Percentiles rank a stretch among this genome's conserved stretches.
These are phyloP conservation scores for Brachionus sp. DNA, from an alignment of 1,140 invertebrate genomes.

Conservation along the genomic window DNA sequence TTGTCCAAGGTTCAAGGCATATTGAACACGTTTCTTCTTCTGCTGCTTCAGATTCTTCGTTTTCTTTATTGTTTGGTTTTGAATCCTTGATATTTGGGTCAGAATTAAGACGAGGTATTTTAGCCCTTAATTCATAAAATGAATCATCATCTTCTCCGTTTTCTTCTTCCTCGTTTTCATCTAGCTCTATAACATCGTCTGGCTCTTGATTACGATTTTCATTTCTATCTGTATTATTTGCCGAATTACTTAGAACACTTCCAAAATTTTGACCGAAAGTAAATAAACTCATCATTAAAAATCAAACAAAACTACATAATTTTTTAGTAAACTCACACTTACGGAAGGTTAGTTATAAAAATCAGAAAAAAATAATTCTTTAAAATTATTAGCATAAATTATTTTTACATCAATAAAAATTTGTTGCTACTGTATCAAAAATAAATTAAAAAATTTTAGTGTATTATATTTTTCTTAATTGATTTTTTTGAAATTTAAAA, in stretches of 20 bases:
- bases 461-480: too few relatives aligned
- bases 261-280: constrained; percentile 36
- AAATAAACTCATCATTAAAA: constrained; percentile 10
- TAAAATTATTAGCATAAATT: neutral
- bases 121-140: neutral
- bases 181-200: neutral
- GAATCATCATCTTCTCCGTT: neutral
- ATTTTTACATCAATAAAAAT: neutral
- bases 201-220: neutral
- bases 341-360: neutral
- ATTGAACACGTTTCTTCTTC: constrained; percentile 68
- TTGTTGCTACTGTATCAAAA: too few relatives aligned
- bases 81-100: neutral
- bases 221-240: neutral
- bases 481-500: too few relatives aligned
- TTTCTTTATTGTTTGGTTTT: neutral
- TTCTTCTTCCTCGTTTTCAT: constrained; percentile 7
- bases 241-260: neutral
- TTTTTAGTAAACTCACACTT: neutral
- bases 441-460: too few relatives aligned
- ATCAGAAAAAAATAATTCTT: neutral
- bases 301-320: constrained; percentile 5
- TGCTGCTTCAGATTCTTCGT: neutral
- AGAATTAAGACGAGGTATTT: constrained; percentile 31
- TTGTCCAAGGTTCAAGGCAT: constrained; percentile 80